These are phyloP conservation scores for Callyntrura guangdongensis DNA, from an alignment of 2,888 invertebrate species.

Conservation along the genomic window DNA sequence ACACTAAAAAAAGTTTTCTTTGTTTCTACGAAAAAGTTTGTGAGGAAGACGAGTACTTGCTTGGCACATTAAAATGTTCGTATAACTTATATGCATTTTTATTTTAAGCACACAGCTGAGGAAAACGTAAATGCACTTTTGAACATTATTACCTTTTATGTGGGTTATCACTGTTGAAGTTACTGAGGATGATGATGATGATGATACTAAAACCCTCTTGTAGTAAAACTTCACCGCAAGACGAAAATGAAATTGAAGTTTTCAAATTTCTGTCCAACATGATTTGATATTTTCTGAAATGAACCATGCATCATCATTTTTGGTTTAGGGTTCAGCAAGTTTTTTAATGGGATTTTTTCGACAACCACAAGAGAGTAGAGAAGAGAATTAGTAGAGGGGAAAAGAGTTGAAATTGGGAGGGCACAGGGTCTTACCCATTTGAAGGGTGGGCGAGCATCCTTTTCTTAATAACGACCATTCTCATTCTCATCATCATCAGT, in stretches of 20 bases:
- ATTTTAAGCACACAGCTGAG: background rate
- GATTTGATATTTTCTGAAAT: constrained; percentile 63
- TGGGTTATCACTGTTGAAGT: constrained; percentile 44
- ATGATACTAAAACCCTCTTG: background rate
- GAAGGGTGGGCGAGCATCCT: constrained; percentile 63
- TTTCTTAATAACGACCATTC: constrained; percentile 54
- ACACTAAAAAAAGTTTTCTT: constrained; percentile 40
- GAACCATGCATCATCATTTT: constrained; percentile 56
- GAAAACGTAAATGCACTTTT: constrained; percentile 32
- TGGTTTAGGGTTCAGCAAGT: constrained; percentile 34
- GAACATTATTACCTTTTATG: constrained; percentile 47
- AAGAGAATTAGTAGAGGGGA: too few relatives aligned
- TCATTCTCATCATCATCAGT: constrained; percentile 18
- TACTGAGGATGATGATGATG: too few relatives aligned
- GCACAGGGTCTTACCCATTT: constrained; percentile 58
- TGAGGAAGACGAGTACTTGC: background rate
- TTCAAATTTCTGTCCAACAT: constrained; percentile 47
- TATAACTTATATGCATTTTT: constrained; percentile 40
- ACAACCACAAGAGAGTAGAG: background rate
- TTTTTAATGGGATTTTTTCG: constrained; percentile 62
- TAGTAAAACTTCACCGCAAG: background rate
- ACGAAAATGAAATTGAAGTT: constrained; percentile 49
- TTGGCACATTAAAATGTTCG: background rate
- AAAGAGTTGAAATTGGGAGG: constrained; percentile 62
- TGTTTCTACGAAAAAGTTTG: constrained; percentile 28